Base-by-base conservation (phyloP, 2,888 invertebrate genomes). In the Tolmerus cingulatus region DNA sequence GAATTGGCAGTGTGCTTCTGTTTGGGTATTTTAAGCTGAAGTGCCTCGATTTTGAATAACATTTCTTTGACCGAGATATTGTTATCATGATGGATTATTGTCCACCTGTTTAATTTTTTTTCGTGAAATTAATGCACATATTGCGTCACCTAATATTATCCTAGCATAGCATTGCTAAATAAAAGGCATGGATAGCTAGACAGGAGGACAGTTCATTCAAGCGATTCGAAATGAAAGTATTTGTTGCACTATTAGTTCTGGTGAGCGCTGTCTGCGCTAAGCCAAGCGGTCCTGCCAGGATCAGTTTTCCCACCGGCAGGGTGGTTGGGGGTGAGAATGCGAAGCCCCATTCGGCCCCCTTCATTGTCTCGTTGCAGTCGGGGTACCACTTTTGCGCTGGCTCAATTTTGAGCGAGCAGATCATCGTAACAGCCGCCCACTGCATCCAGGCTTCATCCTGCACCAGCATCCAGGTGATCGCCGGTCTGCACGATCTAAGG, bases 391-490 rank as follows among this genome's bases (percentile, higher is more conserved):
- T 90, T 23, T 94, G 94, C 84, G 94, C 93, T n/a, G 94, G 93
- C 12, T 91, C 93, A 66, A 91, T 94, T 89, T 89, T 94, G 86
- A 87, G 30, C 88, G 90, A 91, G 51, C 88, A 90, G 0, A 92
- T 91, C 91, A 88, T 94, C 23, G 5, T 94, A 1, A 94, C 94
- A 1, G 92, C 92, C n/a, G 92, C 90, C 2, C 92, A 92, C 77
- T 92, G 92, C 89, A 12, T 79, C 8, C 76, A 76, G 12, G 57
- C 86, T 4, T 90, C 92, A 46, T 8, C 66, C 14, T 66, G 66
- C 23, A 91, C 91, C 0, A 90, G 90, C 9, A 91, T 93, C 88
- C 89, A 90, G 46, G 51, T 89, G 16, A 91, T 93, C 82, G 93
- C 92, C 76, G 94, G 94, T 46, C 92, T 93, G 8, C 92, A 93